A percentile compares a stretch with the other conserved stretches of the same genome.
phyloP scores from a whole-genome alignment of 2,888 invertebrate genomes.

The Drosophila austrosaltans region DNA sequence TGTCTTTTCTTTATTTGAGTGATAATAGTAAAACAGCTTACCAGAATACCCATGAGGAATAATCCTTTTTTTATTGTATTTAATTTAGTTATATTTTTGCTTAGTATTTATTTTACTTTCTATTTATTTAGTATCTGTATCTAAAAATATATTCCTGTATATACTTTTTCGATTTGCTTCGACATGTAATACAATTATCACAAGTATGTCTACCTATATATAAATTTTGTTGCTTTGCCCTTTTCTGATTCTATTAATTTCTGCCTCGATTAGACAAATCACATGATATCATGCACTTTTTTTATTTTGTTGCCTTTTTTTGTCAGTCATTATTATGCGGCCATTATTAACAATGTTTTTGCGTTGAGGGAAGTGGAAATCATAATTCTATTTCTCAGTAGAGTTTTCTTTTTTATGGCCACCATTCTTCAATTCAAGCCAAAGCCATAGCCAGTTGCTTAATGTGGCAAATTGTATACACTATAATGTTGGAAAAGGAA shows the following conservation, averaged over 20 bases:
- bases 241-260: constrained; percentile 1
- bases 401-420: constrained; percentile 29
- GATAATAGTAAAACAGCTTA: too few species aligned
- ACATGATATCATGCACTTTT: constrained; percentile 23
- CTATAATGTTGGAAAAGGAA: neutral
- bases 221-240: constrained; percentile 1
- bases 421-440: constrained; percentile 32
- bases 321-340: constrained; percentile 47
- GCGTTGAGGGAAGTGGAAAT: constrained; percentile 26
- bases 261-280: constrained; percentile 19
- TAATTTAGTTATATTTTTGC: too few species aligned
- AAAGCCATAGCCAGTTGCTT: neutral
- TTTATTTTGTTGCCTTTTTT: neutral
- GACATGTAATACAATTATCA: too few species aligned
- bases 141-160: too few species aligned
- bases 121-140: too few species aligned
- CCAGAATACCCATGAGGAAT: too few species aligned
- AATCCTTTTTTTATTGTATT: too few species aligned
- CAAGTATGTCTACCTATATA: neutral
- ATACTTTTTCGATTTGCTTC: too few species aligned
- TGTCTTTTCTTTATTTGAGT: too few species aligned
- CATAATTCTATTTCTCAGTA: constrained; percentile 46
- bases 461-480: constrained; percentile 20
- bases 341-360: constrained; percentile 44
- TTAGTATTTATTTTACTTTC: too few species aligned